Evolutionary conservation across 2,797 vertebrate genomes (phyloP).

Genomic region (Paguma larvata): DNA sequence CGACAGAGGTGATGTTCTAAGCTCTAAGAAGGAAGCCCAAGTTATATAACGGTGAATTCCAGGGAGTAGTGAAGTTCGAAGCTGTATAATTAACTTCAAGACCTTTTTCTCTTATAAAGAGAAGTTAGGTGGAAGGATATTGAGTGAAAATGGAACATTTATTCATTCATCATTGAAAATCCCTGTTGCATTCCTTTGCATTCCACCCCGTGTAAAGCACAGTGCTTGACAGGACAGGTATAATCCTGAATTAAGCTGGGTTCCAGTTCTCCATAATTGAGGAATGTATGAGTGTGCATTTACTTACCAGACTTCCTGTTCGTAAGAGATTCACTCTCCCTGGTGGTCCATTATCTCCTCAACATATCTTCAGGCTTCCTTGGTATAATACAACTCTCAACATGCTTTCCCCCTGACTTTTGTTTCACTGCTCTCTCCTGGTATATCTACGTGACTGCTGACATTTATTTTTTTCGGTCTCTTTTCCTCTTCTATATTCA

Average conservation of each 20-base stretch:
- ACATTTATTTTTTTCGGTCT: background rate
- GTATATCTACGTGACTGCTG: background rate
- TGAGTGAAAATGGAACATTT: background rate
- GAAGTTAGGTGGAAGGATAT: background rate
- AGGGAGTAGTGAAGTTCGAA: too few species aligned
- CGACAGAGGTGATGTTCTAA: too few species aligned
- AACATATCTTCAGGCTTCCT: background rate
- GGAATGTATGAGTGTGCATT: background rate
- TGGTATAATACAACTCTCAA: background rate
- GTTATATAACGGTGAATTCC: too few species aligned
- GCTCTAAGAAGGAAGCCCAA: too few species aligned
- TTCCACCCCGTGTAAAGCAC: rapidly evolving
- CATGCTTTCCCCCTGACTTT: background rate
- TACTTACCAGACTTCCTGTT: background rate
- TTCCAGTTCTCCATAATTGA: background rate
- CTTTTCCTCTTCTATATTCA: background rate
- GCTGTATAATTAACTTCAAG: background rate
- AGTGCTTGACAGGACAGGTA: background rate
- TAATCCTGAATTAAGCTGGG: background rate
- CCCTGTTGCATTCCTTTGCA: background rate
- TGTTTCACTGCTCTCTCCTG: background rate
- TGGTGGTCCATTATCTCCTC: background rate
- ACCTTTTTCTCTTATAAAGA: background rate
- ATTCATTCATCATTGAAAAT: background rate
- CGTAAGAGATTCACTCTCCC: background rate